Percentiles rank a stretch among this genome's conserved stretches.
phyloP scores from a whole-genome alignment of 2,797 vertebrate species.

The Spinus olivaceus region DNA sequence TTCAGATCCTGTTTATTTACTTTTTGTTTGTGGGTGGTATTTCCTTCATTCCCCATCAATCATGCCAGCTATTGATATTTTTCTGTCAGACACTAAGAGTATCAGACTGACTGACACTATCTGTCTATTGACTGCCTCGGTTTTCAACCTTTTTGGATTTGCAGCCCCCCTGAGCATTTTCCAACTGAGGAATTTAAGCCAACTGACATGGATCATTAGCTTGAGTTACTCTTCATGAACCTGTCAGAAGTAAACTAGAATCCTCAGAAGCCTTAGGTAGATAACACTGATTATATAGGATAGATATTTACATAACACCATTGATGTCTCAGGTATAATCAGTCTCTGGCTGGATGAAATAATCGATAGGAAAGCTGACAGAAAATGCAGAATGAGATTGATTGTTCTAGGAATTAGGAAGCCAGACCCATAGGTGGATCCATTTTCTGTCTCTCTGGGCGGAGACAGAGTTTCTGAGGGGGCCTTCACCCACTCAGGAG shows the following conservation, averaged over 20 bases:
- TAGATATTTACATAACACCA: background rate
- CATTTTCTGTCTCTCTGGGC: background rate
- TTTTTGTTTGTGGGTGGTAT: background rate
- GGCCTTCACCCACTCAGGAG: background rate
- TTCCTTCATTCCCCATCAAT: background rate
- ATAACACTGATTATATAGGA: background rate
- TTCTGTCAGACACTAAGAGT: background rate
- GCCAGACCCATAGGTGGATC: background rate
- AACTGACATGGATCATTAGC: background rate
- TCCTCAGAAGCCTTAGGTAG: background rate
- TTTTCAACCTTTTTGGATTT: constrained; percentile 24
- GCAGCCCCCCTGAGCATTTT: background rate
- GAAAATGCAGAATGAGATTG: background rate
- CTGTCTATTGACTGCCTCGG: background rate
- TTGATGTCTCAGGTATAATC: background rate
- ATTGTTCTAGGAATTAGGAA: background rate
- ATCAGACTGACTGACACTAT: constrained; percentile 25
- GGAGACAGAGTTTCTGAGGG: background rate
- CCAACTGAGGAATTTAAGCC: background rate
- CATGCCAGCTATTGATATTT: constrained; percentile 21
- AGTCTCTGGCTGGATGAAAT: background rate
- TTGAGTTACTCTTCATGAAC: background rate
- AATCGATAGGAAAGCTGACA: background rate
- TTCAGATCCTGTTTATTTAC: background rate
- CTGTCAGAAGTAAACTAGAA: background rate